Evolutionary conservation across 2,113 vertebrate species (phyloP).

Genomic region (Thomomys bottae): DNA sequence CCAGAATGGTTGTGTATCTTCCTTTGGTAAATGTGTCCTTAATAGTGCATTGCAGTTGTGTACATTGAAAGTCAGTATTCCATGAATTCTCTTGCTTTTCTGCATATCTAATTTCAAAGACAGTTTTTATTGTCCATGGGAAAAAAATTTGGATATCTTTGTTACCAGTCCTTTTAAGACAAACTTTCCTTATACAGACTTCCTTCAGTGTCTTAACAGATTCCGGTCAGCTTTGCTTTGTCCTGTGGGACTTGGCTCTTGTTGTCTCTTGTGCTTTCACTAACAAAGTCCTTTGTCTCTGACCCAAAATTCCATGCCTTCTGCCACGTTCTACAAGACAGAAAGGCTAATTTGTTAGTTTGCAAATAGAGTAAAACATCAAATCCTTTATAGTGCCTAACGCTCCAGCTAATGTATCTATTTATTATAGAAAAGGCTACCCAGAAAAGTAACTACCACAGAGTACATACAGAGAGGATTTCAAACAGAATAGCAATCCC

Average conservation of each 20-base stretch:
- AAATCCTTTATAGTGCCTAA: not conserved
- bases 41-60: not conserved
- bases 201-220: constrained; percentile 13
- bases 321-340: constrained; percentile 25
- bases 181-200: not conserved
- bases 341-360: constrained; percentile 9
- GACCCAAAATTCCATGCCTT: not conserved
- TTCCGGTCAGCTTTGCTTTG: not conserved
- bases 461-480: not conserved
- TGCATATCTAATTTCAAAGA: constrained; percentile 17
- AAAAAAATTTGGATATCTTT: not conserved
- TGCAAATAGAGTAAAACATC: constrained; percentile 9
- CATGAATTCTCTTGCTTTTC: not conserved
- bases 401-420: not conserved
- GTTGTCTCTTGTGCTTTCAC: not conserved
- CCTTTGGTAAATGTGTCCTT: constrained; percentile 7
- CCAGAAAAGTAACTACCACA: not conserved
- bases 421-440: constrained; percentile 35
- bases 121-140: not conserved
- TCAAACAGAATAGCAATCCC: not conserved
- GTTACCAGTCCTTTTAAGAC: not conserved
- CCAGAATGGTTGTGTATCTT: not conserved
- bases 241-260: not conserved
- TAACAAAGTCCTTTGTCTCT: constrained; percentile 52
- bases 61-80: not conserved